These are phyloP conservation scores for Drosophila anomelani DNA, from an alignment of 2,888 invertebrate species.

Conservation along the genomic window DNA sequence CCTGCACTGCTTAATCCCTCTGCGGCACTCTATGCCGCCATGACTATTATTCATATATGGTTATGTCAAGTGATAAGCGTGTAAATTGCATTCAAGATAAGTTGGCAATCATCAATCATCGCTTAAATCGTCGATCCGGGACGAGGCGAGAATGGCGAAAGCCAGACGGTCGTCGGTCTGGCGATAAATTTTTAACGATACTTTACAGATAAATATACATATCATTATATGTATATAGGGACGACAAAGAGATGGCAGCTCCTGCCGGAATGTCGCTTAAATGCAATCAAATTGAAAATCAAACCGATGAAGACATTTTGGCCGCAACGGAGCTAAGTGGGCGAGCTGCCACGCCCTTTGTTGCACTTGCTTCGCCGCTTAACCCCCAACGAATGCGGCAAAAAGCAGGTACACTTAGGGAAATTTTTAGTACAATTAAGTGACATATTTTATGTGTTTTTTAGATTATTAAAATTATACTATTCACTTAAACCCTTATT, in stretches of 20 bases:
- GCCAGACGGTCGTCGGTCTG: slow-evolving; percentile 13
- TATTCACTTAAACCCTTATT: too few relatives aligned
- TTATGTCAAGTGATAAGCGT: slow-evolving; percentile 55
- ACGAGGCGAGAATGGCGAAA: slow-evolving; percentile 11
- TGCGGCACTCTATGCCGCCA: slow-evolving; percentile 17
- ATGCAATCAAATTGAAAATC: slow-evolving; percentile 76
- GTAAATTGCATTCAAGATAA: slow-evolving; percentile 61
- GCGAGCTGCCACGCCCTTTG: slow-evolving; percentile 57
- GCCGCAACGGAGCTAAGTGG: slow-evolving; percentile 58
- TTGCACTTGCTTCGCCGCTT: slow-evolving; percentile 59
- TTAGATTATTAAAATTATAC: too few relatives aligned
- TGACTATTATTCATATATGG: slow-evolving; percentile 56
- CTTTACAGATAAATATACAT: slow-evolving; percentile 9
- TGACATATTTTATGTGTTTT: too few relatives aligned
- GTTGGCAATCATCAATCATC: slow-evolving; percentile 69
- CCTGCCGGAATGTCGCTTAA: slow-evolving; percentile 58
- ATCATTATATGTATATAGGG: slow-evolving; percentile 15
- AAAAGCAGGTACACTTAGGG: slow-evolving; percentile 9
- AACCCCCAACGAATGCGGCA: slow-evolving; percentile 19
- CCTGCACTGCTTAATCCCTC: slow-evolving; percentile 38
- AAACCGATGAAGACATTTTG: slow-evolving; percentile 71
- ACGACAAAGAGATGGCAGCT: slow-evolving; percentile 23
- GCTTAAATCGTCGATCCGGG: slow-evolving; percentile 53
- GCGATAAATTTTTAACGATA: slow-evolving; percentile 53
- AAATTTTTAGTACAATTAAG: not conserved